A percentile compares a stretch with the other conserved stretches of the same genome.
These are phyloP conservation scores for Furcifer pardalis DNA, from an alignment of 2,797 vertebrate species.

Conservation along the genomic window DNA sequence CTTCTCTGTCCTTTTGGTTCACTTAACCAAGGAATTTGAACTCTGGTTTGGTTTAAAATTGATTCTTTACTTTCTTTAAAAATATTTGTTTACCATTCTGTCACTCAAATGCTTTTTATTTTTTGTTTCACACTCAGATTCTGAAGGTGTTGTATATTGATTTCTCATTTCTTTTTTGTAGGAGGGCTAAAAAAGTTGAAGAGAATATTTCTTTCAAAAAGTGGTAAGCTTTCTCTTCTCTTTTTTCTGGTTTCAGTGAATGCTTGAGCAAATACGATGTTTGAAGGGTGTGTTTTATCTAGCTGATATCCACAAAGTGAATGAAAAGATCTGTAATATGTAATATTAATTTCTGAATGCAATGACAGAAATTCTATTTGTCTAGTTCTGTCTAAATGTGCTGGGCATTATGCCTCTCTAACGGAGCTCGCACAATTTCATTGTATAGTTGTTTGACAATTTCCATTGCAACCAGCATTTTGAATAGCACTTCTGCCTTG, in stretches of 20 bases:
- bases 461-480: no score
- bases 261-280: not conserved
- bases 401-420: no score
- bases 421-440: no score
- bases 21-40: conserved; percentile 32
- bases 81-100: conserved; percentile 1
- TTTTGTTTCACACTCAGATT: conserved; percentile 41
- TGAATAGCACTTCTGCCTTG: no score
- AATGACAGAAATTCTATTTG: not conserved
- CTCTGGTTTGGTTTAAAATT: conserved; percentile 41
- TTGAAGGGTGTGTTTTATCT: not conserved
- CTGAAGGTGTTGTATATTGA: conserved; percentile 50
- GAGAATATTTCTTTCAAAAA: conserved; percentile 58
- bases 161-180: conserved; percentile 59
- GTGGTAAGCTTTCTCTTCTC: conserved; percentile 64
- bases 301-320: conserved; percentile 41
- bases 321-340: conserved; percentile 48
- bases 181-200: conserved; percentile 70
- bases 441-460: no score
- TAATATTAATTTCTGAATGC: conserved; percentile 64
- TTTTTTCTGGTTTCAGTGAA: not conserved
- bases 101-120: conserved; percentile 26
- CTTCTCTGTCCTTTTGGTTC: not conserved
- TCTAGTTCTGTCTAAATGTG: no score
- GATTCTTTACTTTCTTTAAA: conserved; percentile 32